Percentiles rank a stretch among this genome's conserved stretches.
Evolutionary conservation across 1,140 invertebrate species (phyloP).

Genomic region (Branchinecta lindahli): DNA sequence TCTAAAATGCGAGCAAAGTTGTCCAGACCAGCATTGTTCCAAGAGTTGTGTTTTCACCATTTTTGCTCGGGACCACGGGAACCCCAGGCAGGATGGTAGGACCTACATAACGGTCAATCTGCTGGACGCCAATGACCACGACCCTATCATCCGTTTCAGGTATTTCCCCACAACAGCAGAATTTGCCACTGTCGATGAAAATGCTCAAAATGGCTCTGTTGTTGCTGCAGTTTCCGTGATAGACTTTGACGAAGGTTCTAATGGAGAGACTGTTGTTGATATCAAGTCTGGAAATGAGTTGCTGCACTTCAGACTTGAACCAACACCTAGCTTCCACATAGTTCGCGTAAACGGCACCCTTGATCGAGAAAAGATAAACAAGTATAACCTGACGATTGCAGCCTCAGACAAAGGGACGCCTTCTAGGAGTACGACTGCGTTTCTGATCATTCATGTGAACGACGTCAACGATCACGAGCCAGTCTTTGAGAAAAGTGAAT

Average conservation of each 20-base stretch:
- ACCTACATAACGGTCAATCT: constrained; percentile 89
- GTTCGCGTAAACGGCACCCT: constrained; percentile 79
- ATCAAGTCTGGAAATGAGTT: constrained; percentile 79
- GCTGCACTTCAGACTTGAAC: constrained; percentile 69
- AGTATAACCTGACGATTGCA: constrained; percentile 80
- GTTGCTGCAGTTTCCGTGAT: constrained; percentile 84
- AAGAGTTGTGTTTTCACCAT: constrained; percentile 88
- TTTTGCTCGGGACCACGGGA: constrained; percentile 78
- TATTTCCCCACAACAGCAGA: constrained; percentile 67
- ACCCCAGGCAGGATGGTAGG: constrained; percentile 70
- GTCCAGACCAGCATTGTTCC: constrained; percentile 37
- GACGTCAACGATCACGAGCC: constrained; percentile 91
- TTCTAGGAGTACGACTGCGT: constrained; percentile 59
- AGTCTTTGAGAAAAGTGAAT: constrained; percentile 83
- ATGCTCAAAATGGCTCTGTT: constrained; percentile 67
- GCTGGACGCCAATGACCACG: constrained; percentile 85
- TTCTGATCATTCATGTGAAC: constrained; percentile 79
- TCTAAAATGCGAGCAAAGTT: constrained; percentile 51
- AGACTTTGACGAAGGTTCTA: constrained; percentile 75
- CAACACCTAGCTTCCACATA: constrained; percentile 66
- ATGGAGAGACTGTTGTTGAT: constrained; percentile 67
- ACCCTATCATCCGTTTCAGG: constrained; percentile 74
- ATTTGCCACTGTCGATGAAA: constrained; percentile 83
- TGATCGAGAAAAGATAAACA: constrained; percentile 77
- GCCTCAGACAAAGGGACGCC: constrained; percentile 76